Evolutionary conservation across 53 echinoderm and acorn worm species (phyloP).

Genomic region (Echinometra lucunter): DNA sequence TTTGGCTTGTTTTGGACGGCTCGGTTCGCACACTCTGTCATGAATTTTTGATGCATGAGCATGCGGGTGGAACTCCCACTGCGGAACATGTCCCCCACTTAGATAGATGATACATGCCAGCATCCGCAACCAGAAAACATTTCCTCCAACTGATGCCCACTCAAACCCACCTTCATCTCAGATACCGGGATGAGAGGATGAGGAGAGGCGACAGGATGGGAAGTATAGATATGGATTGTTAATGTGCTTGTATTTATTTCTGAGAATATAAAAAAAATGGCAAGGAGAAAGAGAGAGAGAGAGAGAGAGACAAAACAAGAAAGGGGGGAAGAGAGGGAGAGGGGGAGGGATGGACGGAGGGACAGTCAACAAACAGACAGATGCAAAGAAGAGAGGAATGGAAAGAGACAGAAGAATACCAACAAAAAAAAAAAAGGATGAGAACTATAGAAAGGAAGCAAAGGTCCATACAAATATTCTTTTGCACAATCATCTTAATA

Average conservation of each 20-base stretch:
- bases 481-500: too few species aligned
- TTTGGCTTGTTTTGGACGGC: constrained; percentile 29
- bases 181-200: background rate
- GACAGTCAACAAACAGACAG: background rate
- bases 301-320: background rate
- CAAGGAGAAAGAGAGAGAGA: background rate
- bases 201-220: background rate
- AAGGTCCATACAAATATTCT: background rate
- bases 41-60: constrained; percentile 57
- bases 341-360: background rate
- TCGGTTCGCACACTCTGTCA: constrained; percentile 59
- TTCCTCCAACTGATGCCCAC: background rate
- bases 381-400: background rate
- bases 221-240: background rate
- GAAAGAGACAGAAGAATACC: background rate
- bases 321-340: background rate
- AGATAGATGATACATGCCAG: background rate
- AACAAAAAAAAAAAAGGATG: background rate
- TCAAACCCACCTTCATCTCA: background rate
- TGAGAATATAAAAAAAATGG: background rate
- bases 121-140: background rate
- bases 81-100: constrained; percentile 40
- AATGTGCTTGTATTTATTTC: background rate
- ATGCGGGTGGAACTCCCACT: constrained; percentile 57
- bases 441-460: background rate